These are phyloP conservation scores for Acrocephalus kingi DNA, from an alignment of 2,113 vertebrate species.

Conservation along the genomic window DNA sequence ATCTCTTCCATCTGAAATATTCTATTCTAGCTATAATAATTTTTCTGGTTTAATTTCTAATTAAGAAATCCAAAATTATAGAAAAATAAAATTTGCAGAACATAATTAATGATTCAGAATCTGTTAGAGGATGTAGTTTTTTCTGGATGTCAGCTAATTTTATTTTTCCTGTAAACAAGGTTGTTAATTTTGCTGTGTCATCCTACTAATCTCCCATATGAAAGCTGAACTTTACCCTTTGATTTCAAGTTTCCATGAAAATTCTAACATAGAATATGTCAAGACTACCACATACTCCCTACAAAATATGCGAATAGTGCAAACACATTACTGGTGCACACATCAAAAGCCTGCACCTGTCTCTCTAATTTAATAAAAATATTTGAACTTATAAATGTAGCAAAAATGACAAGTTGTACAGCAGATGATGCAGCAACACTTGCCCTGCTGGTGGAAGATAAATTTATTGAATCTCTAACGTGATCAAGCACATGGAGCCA, in stretches of 20 bases:
- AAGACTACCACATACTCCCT: neutral
- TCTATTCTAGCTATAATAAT: neutral
- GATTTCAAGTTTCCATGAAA: neutral
- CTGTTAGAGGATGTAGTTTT: neutral
- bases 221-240: neutral
- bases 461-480: constrained; percentile 6
- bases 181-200: neutral
- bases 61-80: neutral
- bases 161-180: neutral
- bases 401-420: neutral
- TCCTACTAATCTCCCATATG: neutral
- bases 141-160: neutral
- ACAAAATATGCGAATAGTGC: neutral
- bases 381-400: neutral
- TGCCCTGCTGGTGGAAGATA: neutral
- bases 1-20: neutral
- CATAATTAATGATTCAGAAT: neutral
- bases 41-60: neutral
- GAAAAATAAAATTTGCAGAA: neutral
- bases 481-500: constrained; percentile 2
- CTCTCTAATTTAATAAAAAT: neutral
- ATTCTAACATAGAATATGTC: neutral
- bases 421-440: neutral
- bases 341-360: neutral
- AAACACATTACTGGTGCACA: neutral